Base-by-base conservation (phyloP, 2,113 vertebrate genomes). In the Phylloscopus trochilus region DNA sequence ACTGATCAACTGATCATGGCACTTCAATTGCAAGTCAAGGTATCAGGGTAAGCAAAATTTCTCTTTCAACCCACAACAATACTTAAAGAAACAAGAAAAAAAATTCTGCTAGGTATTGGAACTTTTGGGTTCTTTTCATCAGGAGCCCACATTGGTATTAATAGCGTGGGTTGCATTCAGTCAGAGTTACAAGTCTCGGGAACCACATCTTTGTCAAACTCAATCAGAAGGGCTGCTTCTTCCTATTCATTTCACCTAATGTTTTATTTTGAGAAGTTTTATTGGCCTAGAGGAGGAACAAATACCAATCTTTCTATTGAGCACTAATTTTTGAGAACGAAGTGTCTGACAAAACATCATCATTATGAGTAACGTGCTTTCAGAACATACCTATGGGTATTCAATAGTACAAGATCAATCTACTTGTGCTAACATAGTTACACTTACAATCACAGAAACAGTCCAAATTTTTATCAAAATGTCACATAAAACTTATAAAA, bases 401-500 rank as follows among this genome's bases (percentile, higher is more conserved):
- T 91, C 60, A 53, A n/a, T 68, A 78, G 63, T 59, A 89, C 47
- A 95, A 89, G 83, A 89, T 85, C 90, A 86, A 68, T 69, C 64
- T 93, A 70, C 44, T 94, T 94, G 78, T 75, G 89, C 82, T 92
- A 90, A 89, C 52, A 77, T 41, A 67, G 67, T 63, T 92, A 78
- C 41, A 70, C 33, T 87, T 87, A 46, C 19, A 69, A 81, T 70
- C 43, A 81, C n/a, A 70, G 86, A 94, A 94, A 92, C 46, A 83
- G 60, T 89, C 44, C 35, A 78, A 15, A 56, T 75, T 92, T 77
- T 68, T 87, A 69, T 95, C 80, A 90, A 89, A 90, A 87, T 89
- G 73, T 91, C 80, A 91, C 52, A 78, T 51, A 83, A 67, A 87
- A 56, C 80, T 90, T 33, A 82, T 63, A 70, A 93, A 92, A 94